Base-by-base conservation (phyloP, 1,140 invertebrate species). In the Uloborus diversus region DNA sequence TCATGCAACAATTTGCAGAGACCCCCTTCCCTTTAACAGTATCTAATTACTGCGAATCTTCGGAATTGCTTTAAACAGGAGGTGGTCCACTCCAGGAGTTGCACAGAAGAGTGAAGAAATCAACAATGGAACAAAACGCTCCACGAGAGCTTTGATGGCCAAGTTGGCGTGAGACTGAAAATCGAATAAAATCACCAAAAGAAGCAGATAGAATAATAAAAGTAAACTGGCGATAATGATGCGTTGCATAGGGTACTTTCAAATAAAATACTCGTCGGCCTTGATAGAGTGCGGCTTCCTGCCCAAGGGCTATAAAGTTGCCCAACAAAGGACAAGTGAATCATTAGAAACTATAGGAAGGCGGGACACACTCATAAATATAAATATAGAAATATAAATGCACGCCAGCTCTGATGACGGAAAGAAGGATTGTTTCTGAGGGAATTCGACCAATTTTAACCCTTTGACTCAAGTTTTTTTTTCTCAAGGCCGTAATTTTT, bases 191-290 rank as follows among this genome's bases (percentile, higher is more conserved):
- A 59, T 11, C 20, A 11, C 4, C 13, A 23, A 59, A 25, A 59
- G 9, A 59, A 30, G 11, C 7, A 28, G 30, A 59, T 30, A 68
- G 42, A 51, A 25, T 14, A 68, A 51, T 28, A 49, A 32, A 68
- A 56, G 64, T 37, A 64, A 68, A 28, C 51, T 68, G 28, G 37
- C 37, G 32, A 37, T 68, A 51, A 68, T 68, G 64, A 42, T 42
- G 37, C 37, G 37, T 13, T 17, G 37, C 2, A 2, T 42, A 35
- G 37, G 37, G 61, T 68, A 49, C 25, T 23, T 49, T 49, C 35
- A 49, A 68, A 68, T 68, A 68, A 68, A 68, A 68, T 68, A 42
- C 69, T 59, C 27, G 69, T 37, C 53, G 69, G n/a, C 69, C 69
- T 71, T 71, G 69, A 59, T 59, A 71, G 53, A 59, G 27, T 59